These are phyloP conservation scores for Pavo muticus DNA, from an alignment of 2,113 vertebrate species.

Conservation along the genomic window DNA sequence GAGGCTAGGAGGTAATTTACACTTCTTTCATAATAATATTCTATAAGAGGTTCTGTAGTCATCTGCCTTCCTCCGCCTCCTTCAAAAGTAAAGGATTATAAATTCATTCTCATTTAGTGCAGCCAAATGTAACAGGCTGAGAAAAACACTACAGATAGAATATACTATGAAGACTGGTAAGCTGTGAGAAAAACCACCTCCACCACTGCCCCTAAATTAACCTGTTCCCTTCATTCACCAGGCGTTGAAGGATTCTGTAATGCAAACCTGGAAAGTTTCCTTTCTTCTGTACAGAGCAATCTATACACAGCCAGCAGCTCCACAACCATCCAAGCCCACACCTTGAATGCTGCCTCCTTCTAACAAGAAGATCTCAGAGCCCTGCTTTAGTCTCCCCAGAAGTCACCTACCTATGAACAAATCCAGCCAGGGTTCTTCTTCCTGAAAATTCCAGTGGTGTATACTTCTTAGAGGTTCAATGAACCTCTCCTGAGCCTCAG, in stretches of 20 bases:
- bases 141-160: slow-evolving; percentile 41
- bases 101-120: slow-evolving; percentile 47
- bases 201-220: background rate
- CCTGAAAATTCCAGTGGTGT: background rate
- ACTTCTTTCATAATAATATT: slow-evolving; percentile 69
- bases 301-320: background rate
- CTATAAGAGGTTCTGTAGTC: slow-evolving; percentile 65
- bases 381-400: background rate
- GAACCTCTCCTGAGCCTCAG: background rate
- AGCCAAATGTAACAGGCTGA: slow-evolving; percentile 32
- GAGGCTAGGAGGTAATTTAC: slow-evolving; percentile 70
- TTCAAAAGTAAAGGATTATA: slow-evolving; percentile 56
- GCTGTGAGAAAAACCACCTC: slow-evolving; percentile 9
- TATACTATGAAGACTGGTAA: background rate
- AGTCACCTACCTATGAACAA: background rate
- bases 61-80: slow-evolving; percentile 60
- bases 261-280: background rate
- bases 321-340: background rate
- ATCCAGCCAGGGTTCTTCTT: background rate
- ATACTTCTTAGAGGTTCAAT: background rate
- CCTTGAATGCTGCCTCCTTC: background rate
- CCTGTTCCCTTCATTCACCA: background rate
- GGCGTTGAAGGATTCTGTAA: background rate
- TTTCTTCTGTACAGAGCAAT: background rate
- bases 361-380: background rate